phyloP scores from a whole-genome alignment of 1,140 invertebrate genomes.

The Hyphantria cunea region DNA sequence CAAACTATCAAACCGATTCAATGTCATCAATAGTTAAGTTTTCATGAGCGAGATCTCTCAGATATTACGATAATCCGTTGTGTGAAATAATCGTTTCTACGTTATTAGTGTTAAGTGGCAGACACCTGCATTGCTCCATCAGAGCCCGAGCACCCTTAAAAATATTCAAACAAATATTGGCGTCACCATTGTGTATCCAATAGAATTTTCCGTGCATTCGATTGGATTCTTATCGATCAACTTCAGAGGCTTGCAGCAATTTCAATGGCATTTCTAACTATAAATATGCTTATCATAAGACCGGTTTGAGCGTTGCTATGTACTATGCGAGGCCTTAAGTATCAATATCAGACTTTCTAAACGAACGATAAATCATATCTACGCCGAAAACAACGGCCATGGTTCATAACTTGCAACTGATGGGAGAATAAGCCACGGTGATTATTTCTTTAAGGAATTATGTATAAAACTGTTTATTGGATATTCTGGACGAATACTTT shows the following conservation, averaged over 20 bases:
- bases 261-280: conserved; percentile 23
- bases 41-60: not conserved
- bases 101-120: too few relatives aligned
- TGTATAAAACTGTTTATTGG: too few relatives aligned
- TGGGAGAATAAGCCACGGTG: too few relatives aligned
- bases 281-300: conserved; percentile 26
- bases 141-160: too few relatives aligned
- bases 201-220: not conserved
- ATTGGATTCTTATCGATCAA: conserved; percentile 19
- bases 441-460: too few relatives aligned
- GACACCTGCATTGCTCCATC: too few relatives aligned
- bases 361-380: not conserved
- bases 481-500: too few relatives aligned
- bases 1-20: not conserved
- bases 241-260: conserved; percentile 7
- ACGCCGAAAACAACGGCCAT: not conserved
- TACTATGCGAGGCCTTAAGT: not conserved
- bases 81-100: not conserved
- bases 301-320: not conserved
- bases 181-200: not conserved
- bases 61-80: not conserved
- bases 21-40: not conserved
- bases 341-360: conserved; percentile 5
- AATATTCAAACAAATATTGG: too few relatives aligned
- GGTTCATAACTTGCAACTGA: too few relatives aligned